Conservation (phyloP, 2,888 invertebrate genomes). For the Alloplasta piceator region DNA sequence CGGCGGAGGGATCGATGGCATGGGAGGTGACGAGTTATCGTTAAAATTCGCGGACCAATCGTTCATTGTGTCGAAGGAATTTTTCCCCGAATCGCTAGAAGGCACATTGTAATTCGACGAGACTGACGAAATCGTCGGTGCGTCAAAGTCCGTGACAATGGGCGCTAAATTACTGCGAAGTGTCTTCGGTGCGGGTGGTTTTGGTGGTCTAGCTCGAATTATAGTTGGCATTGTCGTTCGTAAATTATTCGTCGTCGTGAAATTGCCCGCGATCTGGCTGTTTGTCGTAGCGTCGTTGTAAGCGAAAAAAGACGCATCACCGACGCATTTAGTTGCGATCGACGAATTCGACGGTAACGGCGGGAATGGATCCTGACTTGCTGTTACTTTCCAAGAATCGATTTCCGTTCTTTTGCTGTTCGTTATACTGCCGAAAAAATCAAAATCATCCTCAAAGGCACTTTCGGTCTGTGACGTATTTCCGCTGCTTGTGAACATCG, state of each 20-base stretch:
- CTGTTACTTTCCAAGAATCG: constrained; percentile 84
- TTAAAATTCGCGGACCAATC: constrained; percentile 58
- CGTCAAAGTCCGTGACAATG: constrained; percentile 62
- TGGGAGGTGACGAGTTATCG: constrained; percentile 88
- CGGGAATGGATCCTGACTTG: constrained; percentile 85
- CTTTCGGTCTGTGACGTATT: constrained; percentile 90
- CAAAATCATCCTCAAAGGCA: constrained; percentile 94
- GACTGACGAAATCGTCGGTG: constrained; percentile 73
- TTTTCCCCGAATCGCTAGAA: constrained; percentile 10
- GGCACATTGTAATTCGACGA: constrained; percentile 51
- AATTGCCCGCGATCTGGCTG: constrained; percentile 41
- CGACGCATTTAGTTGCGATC: constrained; percentile 71
- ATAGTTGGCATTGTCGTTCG: constrained; percentile 88
- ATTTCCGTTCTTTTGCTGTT: constrained; percentile 84
- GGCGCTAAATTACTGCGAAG: constrained; percentile 79
- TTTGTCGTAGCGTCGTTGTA: constrained; percentile 68
- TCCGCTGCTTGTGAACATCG: constrained; percentile 85
- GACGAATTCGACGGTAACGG: constrained; percentile 76
- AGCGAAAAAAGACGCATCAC: constrained; percentile 76
- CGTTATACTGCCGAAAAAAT: constrained; percentile 86
- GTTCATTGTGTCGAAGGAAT: constrained; percentile 35
- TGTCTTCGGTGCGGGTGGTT: constrained; percentile 84
- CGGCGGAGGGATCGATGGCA: constrained; percentile 92
- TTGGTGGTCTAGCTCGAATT: constrained; percentile 87
- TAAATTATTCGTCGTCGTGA: constrained; percentile 52